Evolutionary conservation across 2,888 invertebrate species (phyloP).

Genomic region (Melanostoma mellinum): DNA sequence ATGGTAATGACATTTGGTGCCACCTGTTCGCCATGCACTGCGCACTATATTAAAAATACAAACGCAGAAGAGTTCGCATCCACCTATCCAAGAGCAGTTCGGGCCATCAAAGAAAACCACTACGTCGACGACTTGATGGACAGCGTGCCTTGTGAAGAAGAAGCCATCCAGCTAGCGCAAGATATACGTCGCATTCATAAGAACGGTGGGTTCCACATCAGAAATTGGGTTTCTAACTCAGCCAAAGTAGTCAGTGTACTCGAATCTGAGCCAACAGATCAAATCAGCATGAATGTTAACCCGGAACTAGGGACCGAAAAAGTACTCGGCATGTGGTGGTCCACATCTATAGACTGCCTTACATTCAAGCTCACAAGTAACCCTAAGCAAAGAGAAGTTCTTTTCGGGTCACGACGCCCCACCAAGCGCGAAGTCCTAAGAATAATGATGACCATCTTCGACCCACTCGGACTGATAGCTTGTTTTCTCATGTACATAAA

Average conservation of each 20-base stretch:
- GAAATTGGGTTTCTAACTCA: too few relatives aligned
- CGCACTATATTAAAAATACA: too few relatives aligned
- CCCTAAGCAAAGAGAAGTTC: constrained; percentile 3
- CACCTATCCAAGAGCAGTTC: constrained; percentile 15
- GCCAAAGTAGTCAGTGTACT: background rate
- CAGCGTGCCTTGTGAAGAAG: too few relatives aligned
- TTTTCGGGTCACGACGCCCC: constrained; percentile 25
- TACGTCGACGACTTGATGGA: constrained; percentile 75
- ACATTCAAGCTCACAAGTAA: constrained; percentile 19
- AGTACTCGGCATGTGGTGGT: constrained; percentile 26
- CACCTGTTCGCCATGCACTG: constrained; percentile 67
- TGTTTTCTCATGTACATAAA: constrained; percentile 48
- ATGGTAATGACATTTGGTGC: constrained; percentile 74
- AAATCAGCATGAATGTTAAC: constrained; percentile 2
- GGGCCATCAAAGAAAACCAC: constrained; percentile 46
- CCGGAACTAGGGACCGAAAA: background rate
- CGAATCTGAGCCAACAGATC: constrained; percentile 3
- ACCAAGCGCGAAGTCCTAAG: constrained; percentile 60
- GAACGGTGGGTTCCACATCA: constrained; percentile 1
- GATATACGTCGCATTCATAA: constrained; percentile 56
- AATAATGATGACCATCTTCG: constrained; percentile 59
- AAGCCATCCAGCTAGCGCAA: constrained; percentile 31
- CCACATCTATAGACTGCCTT: constrained; percentile 35
- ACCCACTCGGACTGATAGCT: constrained; percentile 42
- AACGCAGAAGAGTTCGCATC: background rate